Percentiles rank a stretch among this genome's conserved stretches.
These are phyloP conservation scores for Noctilio leporinus DNA, from an alignment of 2,113 vertebrate species.

Conservation along the genomic window DNA sequence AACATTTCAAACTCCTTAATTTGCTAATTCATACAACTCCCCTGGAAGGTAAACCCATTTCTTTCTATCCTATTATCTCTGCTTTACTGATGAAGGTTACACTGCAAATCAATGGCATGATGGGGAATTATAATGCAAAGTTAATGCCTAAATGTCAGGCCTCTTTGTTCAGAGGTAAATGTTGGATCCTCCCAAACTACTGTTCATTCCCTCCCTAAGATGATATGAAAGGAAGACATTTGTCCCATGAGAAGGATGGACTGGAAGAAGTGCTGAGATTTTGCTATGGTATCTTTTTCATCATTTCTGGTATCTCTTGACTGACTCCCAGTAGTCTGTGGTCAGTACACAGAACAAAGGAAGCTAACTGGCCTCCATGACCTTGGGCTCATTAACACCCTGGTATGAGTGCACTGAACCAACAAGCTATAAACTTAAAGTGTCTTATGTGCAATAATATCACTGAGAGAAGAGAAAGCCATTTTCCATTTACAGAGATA, in stretches of 20 bases:
- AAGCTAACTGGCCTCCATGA: not conserved
- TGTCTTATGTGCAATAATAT: not conserved
- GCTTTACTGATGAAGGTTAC: slow-evolving; percentile 62
- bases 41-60: slow-evolving; percentile 52
- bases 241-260: not conserved
- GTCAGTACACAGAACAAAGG: not conserved
- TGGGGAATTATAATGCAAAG: slow-evolving; percentile 44
- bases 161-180: slow-evolving; percentile 39
- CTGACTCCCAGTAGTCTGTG: not conserved
- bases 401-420: not conserved
- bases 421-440: not conserved
- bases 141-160: slow-evolving; percentile 49
- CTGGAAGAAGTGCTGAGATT: not conserved
- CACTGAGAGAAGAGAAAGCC: not conserved
- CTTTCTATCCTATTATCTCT: slow-evolving; percentile 62
- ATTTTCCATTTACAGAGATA: slow-evolving; percentile 35
- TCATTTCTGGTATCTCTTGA: not conserved
- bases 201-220: slow-evolving; percentile 12
- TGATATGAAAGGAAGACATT: not conserved
- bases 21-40: slow-evolving; percentile 66
- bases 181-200: slow-evolving; percentile 7
- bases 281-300: not conserved
- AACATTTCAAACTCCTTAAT: slow-evolving; percentile 64
- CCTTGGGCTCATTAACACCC: slow-evolving; percentile 11
- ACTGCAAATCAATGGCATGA: slow-evolving; percentile 51